phyloP scores from a whole-genome alignment of 2,888 invertebrate species.

The Dendrolimus houi region DNA sequence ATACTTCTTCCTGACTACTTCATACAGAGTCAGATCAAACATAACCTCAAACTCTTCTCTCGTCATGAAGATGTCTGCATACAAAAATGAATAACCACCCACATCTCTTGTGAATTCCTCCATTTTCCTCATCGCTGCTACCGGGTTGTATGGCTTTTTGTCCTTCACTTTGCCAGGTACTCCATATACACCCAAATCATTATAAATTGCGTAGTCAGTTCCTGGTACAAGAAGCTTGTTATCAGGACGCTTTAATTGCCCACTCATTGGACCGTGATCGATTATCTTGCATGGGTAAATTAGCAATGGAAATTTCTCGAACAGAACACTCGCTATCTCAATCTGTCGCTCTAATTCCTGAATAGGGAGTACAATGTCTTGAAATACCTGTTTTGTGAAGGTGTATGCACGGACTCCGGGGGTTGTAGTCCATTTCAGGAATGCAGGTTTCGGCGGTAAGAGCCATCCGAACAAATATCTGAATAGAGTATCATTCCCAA shows the following conservation, averaged over 20 bases:
- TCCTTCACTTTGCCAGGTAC: constrained; percentile 80
- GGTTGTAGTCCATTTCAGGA: constrained; percentile 83
- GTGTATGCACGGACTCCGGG: constrained; percentile 81
- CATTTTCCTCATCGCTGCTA: constrained; percentile 80
- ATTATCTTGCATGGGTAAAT: constrained; percentile 82
- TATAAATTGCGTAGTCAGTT: constrained; percentile 82
- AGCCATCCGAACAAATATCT: constrained; percentile 80
- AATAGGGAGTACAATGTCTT: constrained; percentile 82
- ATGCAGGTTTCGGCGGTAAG: constrained; percentile 82
- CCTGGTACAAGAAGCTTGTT: constrained; percentile 77
- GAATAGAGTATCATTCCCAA: constrained; percentile 80
- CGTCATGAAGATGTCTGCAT: constrained; percentile 83
- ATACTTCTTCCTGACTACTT: constrained; percentile 76
- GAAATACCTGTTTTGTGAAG: constrained; percentile 82
- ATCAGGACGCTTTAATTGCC: constrained; percentile 75
- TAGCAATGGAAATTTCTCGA: constrained; percentile 81
- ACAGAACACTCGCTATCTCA: constrained; percentile 72
- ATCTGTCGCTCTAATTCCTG: constrained; percentile 80
- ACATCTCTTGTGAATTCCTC: constrained; percentile 81
- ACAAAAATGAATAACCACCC: constrained; percentile 81
- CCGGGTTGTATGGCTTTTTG: constrained; percentile 78
- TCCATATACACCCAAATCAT: constrained; percentile 83
- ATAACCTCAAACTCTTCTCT: constrained; percentile 79
- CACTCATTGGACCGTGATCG: constrained; percentile 76
- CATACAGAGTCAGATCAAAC: constrained; percentile 81